Evolutionary conservation across 2,113 vertebrate genomes (phyloP), one percentile per base, ranked within the genome.

Genomic region (Mesocricetus auratus): DNA sequence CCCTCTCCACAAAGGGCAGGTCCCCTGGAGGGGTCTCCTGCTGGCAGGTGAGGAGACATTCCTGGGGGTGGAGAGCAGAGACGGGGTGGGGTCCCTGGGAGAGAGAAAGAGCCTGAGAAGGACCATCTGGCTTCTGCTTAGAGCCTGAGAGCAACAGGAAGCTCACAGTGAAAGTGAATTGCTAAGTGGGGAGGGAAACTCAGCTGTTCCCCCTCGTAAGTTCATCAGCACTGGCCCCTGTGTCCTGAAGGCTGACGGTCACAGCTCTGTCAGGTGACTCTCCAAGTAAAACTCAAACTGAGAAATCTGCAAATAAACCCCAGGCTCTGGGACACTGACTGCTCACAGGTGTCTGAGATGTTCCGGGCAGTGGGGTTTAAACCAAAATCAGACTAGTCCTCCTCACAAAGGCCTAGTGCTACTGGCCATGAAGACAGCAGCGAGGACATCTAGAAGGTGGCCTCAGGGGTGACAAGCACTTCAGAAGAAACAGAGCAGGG

Each of bases 1-100:
- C 3, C 3, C 8, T 93, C 15, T 36, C 0, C 3, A 0, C 71
- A 75, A 68, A 33, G 3, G 1, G 7, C 0, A 0, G 0, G 0
- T 29, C 7, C 33, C 45, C 45, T 87, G 92, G 86, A 17, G 12
- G 39, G n/a, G 24, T 24, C 58, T 83, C 13, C 86, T 96, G 62
- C 62, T 85, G 29, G 36, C 81, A 33, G 95, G 97, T 96, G 36
- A 95, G 64, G 6, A 45, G 36, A 29, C 2, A 5, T 19, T 13
- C 15, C n/a, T 26, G 4, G 47, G 47, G 47, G 47, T 47, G 75
- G 8, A 60, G 0, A 0, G 50, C 36, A 22, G 74, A 56, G 39
- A 58, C 42, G 74, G 75, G 36, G 15, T 66, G 89, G 31, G 60
- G 53, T 86, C 45, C 19, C 53, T 16, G 33, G 42, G n/a, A 82